Base-by-base conservation (phyloP, 2,113 vertebrate genomes). In the Hippocampus comes region DNA sequence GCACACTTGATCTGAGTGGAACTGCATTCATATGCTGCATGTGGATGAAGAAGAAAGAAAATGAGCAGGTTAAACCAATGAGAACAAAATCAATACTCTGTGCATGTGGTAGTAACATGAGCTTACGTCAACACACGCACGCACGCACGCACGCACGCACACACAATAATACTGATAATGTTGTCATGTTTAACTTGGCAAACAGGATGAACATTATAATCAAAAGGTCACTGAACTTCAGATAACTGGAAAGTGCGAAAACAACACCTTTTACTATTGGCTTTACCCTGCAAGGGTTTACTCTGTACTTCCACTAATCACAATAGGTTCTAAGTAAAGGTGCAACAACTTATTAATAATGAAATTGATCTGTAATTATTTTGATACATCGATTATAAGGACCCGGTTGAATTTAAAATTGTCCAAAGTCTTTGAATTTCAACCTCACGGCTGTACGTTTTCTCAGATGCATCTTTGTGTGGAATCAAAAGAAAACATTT, bases 1-100 rank as follows among this genome's bases (percentile, higher is more conserved):
- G 30, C 78, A 55, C 95, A 97, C 23, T 53, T 87, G 65, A 97
- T 92, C 85, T 94, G 90, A 0, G 71, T 77, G 53, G 82, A 71
- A 7, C 43, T 82, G 75, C 95, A 97, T 0, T 6, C 71, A 17
- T 9, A 20, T 2, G 87, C 84, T 30, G 1, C 15, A 65, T 91
- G 86, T 46, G 34, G 63, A 65, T 12, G 30, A 79, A 46, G 75
- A 74, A 69, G 15, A 15, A 0, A 66, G 5, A 38, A 38, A 38
- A 38, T 38, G 34, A 38, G 17, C 46, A n/a, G 11, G 66, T 53
- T 34, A 34, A 51, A 68, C 9, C 1, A 66, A 38, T 5, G 25
- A 38, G 1, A 27, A 21, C 9, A 34, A 2, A 17, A 49, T 67
- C 15, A 34, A 30, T 48, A 61, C 30, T 63, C 1, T 15, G 61